These are phyloP conservation scores for Sebastes fasciatus DNA, from an alignment of 2,113 vertebrate species.

Conservation along the genomic window DNA sequence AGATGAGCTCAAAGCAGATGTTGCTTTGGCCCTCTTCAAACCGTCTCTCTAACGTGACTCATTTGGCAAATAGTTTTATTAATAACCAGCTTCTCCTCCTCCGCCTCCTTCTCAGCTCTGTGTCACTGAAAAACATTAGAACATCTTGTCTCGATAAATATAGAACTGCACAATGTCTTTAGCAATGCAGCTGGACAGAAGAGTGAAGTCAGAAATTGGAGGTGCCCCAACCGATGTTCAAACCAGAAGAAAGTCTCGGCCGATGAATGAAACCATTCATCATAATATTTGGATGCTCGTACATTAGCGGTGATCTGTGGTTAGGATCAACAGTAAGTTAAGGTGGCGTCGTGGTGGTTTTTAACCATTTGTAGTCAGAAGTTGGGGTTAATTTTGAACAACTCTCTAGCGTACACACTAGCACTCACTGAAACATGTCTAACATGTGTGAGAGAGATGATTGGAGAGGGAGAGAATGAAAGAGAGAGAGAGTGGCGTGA, in stretches of 20 bases:
- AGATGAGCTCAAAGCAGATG: slow-evolving; percentile 60
- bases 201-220: slow-evolving; percentile 76
- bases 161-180: slow-evolving; percentile 71
- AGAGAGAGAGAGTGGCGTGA: slow-evolving; percentile 25
- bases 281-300: slow-evolving; percentile 50
- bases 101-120: slow-evolving; percentile 34
- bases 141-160: slow-evolving; percentile 72
- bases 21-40: slow-evolving; percentile 48
- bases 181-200: slow-evolving; percentile 64
- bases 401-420: slow-evolving; percentile 30
- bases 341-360: slow-evolving; percentile 46
- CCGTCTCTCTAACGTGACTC: slow-evolving; percentile 47
- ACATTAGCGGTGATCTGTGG: slow-evolving; percentile 52
- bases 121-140: slow-evolving; percentile 65
- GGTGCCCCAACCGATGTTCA: slow-evolving; percentile 60
- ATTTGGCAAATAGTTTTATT: slow-evolving; percentile 66
- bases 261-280: slow-evolving; percentile 67
- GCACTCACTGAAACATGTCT: slow-evolving; percentile 32
- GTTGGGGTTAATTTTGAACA: slow-evolving; percentile 27
- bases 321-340: slow-evolving; percentile 64
- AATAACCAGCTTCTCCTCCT: slow-evolving; percentile 51
- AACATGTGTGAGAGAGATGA: slow-evolving; percentile 53
- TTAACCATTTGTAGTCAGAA: slow-evolving; percentile 49
- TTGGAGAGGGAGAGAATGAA: slow-evolving; percentile 48
- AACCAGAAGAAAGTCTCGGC: slow-evolving; percentile 50